A percentile compares a stretch with the other conserved stretches of the same genome.
Conservation (phyloP, 2,113 vertebrate genomes). For the Anhinga anhinga region DNA sequence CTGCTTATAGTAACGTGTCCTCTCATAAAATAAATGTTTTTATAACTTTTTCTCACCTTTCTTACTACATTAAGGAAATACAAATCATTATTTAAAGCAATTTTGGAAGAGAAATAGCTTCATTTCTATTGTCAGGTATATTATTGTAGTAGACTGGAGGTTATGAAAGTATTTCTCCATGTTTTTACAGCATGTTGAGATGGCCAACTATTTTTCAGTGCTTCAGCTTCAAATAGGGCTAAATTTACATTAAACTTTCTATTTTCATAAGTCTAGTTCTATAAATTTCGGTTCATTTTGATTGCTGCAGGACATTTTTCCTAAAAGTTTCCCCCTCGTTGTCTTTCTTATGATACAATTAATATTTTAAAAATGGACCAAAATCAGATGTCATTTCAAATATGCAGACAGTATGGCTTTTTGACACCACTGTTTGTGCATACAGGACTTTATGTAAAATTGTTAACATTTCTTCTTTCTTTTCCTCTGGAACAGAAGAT, state of each 20-base stretch:
- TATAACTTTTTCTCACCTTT: neutral
- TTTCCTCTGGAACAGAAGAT: neutral
- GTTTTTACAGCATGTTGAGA: neutral
- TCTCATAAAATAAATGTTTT: neutral
- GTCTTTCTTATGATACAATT: neutral
- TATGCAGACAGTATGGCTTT: neutral
- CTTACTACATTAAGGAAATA: neutral
- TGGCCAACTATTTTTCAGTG: neutral
- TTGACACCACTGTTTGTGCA: neutral
- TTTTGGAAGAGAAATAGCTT: neutral
- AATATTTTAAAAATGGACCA: neutral
- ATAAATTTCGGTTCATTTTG: neutral
- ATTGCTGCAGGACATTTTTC: neutral
- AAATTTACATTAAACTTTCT: neutral
- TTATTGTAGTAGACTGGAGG: neutral
- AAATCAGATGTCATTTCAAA: neutral
- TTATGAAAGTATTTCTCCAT: neutral
- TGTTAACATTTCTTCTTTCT: neutral
- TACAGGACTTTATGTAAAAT: neutral
- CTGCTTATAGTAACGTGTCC: neutral
- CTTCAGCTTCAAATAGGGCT: neutral
- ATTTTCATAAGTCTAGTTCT: neutral
- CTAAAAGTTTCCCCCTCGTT: neutral
- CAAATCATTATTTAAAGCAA: neutral
- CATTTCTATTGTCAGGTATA: neutral